Evolutionary conservation across 1,140 invertebrate genomes (phyloP), one percentile per base, ranked within the genome.

Genomic region (Ips typographus): DNA sequence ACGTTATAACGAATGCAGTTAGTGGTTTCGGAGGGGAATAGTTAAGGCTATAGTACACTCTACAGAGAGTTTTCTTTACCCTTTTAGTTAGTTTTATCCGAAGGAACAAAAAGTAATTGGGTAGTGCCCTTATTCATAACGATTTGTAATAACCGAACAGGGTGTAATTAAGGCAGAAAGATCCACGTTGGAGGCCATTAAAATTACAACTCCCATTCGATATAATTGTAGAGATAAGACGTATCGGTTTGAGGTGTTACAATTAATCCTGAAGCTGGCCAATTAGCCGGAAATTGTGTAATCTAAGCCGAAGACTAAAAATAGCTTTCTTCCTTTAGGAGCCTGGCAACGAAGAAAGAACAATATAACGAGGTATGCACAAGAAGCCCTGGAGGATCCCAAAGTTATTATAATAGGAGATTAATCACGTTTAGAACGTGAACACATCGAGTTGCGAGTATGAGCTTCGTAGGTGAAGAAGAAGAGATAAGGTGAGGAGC

Each of bases 121-220:
- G 39, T 68, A 22, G 42, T 62, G 8, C 42, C 49, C 59, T 37
- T 36, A 44, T 68, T 62, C 59, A 57, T 62, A 60, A 41, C 36
- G 49, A 61, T 68, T 62, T 68, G 67, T 53, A 55, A 68, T 56
- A 47, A 52, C 67, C 62, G 47, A 51, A 41, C 47, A 53, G 51
- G 36, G 49, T 56, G 67, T 68, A 68, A 68, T 68, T 68, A 68
- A 59, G 67, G 59, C 61, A 68, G 67, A 62, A 68, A 40, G 61
- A 61, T 47, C 67, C 59, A 68, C 58, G 40, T 68, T 68, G 49
- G 41, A 7, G 53, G 67, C 67, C 47, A 68, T 68, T 68, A 68
- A 68, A 68, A 68, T 68, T 68, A 68, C 57, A 62, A 62, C 56
- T 62, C 58, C 42, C 44, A n/a, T 7, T 36, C 40, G 60, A 62